Evolutionary conservation across 2,888 invertebrate species (phyloP).

Genomic region (Dicyrtoma fusca): DNA sequence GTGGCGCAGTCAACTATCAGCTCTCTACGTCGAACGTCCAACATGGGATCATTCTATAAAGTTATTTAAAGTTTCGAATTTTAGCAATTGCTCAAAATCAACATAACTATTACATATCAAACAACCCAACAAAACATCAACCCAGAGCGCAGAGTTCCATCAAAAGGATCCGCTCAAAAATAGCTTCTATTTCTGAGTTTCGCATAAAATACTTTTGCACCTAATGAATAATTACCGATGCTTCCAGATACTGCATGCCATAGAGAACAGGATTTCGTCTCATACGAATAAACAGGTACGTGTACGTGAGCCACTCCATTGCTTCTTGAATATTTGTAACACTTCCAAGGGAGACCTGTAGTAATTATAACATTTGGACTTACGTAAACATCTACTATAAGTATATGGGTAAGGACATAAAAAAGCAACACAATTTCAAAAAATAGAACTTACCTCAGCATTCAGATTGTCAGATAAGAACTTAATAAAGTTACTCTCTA

Average conservation of each 20-base stretch:
- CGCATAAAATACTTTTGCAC: too few species aligned
- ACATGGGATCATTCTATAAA: conserved; percentile 72
- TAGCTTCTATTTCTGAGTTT: too few species aligned
- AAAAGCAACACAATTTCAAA: neutral
- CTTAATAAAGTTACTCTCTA: conserved; percentile 94
- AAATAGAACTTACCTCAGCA: conserved; percentile 75
- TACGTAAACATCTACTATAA: neutral
- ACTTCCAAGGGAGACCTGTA: conserved; percentile 86
- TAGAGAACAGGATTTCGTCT: conserved; percentile 83
- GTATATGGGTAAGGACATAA: too few species aligned
- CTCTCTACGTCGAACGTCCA: conserved; percentile 76
- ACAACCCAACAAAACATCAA: too few species aligned
- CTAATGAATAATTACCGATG: conserved; percentile 62
- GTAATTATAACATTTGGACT: conserved; percentile 45
- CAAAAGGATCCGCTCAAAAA: too few species aligned
- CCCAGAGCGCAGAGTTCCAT: too few species aligned
- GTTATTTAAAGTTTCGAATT: too few species aligned
- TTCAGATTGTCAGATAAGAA: conserved; percentile 94
- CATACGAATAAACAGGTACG: conserved; percentile 94
- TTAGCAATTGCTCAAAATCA: too few species aligned
- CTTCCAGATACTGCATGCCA: conserved; percentile 67
- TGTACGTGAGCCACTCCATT: conserved; percentile 96
- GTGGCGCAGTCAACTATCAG: conserved; percentile 80
- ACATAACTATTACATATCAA: too few species aligned
- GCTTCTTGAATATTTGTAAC: conserved; percentile 95